A percentile compares a stretch with the other conserved stretches of the same genome.
These are phyloP conservation scores for Eupeodes luniger DNA, from an alignment of 2,888 invertebrate species.

Conservation along the genomic window DNA sequence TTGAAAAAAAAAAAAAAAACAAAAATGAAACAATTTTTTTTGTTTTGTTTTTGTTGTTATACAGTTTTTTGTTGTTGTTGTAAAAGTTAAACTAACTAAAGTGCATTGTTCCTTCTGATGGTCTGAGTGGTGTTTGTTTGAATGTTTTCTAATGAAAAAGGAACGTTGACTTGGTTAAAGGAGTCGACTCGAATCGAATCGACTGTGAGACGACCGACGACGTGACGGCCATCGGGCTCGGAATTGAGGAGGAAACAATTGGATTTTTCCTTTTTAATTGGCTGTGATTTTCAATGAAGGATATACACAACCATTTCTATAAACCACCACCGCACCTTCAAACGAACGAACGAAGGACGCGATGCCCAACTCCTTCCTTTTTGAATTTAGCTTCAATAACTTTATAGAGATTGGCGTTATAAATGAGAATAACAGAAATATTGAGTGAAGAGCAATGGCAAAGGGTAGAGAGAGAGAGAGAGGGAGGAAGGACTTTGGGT, in stretches of 20 bases:
- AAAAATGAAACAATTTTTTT: background rate
- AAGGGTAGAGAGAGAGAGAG: no score
- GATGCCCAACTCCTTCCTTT: background rate
- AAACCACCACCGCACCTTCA: background rate
- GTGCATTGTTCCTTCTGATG: slow-evolving; percentile 3
- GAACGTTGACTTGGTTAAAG: slow-evolving; percentile 66
- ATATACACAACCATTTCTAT: background rate
- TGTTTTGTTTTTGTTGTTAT: no score
- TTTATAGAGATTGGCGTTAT: slow-evolving; percentile 5
- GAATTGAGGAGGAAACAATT: slow-evolving; percentile 52
- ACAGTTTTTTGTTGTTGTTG: slow-evolving; percentile 4
- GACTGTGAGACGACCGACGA: background rate
- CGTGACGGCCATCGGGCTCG: background rate
- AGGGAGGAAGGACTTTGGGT: no score
- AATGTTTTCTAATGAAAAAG: slow-evolving; percentile 64
- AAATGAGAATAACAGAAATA: slow-evolving; percentile 25
- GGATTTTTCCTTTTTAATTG: slow-evolving; percentile 64
- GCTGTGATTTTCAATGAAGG: slow-evolving; percentile 62
- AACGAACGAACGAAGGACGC: background rate
- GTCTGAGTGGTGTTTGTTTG: slow-evolving; percentile 40
- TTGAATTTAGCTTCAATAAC: background rate
- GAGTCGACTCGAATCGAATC: slow-evolving; percentile 24
- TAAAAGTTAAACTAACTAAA: slow-evolving; percentile 13
- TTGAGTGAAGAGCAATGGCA: background rate
- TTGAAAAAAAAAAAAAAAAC: background rate